Percentiles rank a stretch among this genome's conserved stretches.
Conservation (phyloP, 2,113 vertebrate genomes). For the Machaerirhynchus nigripectus region DNA sequence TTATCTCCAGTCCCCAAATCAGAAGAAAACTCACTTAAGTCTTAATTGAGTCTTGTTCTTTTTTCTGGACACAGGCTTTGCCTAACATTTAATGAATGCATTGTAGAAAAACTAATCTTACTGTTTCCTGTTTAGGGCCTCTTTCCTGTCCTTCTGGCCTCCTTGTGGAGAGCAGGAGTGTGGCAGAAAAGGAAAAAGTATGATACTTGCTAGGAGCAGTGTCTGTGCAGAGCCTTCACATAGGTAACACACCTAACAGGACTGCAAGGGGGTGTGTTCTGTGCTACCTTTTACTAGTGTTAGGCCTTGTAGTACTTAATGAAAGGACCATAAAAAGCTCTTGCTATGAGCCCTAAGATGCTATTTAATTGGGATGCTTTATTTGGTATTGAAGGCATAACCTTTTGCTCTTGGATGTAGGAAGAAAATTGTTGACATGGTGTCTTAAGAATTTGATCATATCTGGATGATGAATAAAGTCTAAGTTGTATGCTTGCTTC, state of each 20-base stretch:
- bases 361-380: neutral
- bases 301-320: neutral
- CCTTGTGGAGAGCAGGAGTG: accelerated
- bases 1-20: neutral
- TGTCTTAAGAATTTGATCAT: neutral
- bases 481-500: neutral
- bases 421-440: neutral
- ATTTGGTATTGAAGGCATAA: neutral
- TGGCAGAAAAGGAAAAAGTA: neutral
- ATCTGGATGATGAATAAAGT: neutral
- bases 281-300: neutral
- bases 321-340: neutral
- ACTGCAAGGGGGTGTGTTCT: neutral
- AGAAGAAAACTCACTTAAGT: neutral
- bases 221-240: neutral
- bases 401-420: neutral
- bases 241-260: neutral
- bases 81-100: neutral
- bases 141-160: neutral
- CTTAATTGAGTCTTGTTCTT: neutral
- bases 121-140: neutral
- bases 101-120: neutral
- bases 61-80: neutral
- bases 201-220: neutral
- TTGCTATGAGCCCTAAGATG: neutral